Base-by-base conservation (phyloP, 2,113 vertebrate species). In the Globicephala melas region DNA sequence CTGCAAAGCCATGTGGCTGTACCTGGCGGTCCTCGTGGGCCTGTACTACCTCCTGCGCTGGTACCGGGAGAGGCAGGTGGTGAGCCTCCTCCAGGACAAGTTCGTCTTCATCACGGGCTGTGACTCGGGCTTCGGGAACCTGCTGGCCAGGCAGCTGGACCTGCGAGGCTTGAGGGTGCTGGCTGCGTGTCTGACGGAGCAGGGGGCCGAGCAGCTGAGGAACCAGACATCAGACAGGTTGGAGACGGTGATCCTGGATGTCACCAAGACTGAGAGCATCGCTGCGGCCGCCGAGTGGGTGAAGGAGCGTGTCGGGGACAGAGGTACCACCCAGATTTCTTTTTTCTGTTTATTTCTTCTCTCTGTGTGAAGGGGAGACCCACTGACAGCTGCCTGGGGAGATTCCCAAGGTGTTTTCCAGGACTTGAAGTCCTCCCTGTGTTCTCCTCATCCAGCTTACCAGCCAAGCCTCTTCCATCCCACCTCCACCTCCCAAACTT, bases 101-200 rank as follows among this genome's bases (percentile, higher is more conserved):
- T 98, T 98, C 5, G 98, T 99, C 96, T 87, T 99, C 80, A 98
- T 99, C 98, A 99, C 98, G 0, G 99, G 99, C 79, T 99, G 99
- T 2, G 99, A 99, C 97, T 99, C 98, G 6, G 99, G 99, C 77
- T 99, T 99, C 18, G 99, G 99, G 33, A 98, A 99, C 23, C 97
- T 98, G 70, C 97, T 99, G 98, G 99, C 99, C 6, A 98, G 97
- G 63, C 99, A 98, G 97, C 98, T 99, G 96, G 99, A 99, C 21
- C 41, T 33, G 1, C 94, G 89, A 74, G 99, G 99, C 5, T 96
- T 99, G 96, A 97, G 82, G 13, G 99, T 99, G 86, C 97, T 99
- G 44, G 99, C 99, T 2, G 98, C 98, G 0, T 99, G 99, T 96
- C 96, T 99, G 26, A 99, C 97, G 0, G 97, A 99, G 68, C 68